Evolutionary conservation across 35 echinoderm and acorn worm species (phyloP), one percentile per base, ranked within the genome.

Genomic region (Hemicentrotus pulcherrimus): DNA sequence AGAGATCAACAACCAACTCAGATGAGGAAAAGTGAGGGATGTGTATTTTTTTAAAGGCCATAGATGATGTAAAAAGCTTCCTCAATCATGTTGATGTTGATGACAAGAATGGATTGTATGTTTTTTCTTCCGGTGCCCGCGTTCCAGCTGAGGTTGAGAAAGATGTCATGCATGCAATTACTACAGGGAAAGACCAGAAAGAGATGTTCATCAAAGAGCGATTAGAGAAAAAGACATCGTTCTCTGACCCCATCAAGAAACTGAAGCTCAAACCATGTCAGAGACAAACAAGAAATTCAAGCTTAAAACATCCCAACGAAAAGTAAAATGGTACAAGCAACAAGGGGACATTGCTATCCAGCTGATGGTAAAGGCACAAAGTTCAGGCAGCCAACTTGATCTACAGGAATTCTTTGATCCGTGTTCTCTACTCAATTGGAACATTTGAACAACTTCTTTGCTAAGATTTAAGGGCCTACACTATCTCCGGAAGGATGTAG

Each of bases 171-270:
- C 86, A 32, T 95, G 97, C 97, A 32, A 94, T 95, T 4, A 32
- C 46, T 33, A 31, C 86, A 55, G 97, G 97, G 46, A 59, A 96
- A 35, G 47, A 96, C 50, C 91, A 65, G 13, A 98, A 97, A 86
- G 61, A 96, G 48, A 32, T 9, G 1, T 97, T 98, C 94, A 97
- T 97, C 87, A 31, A 71, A 48, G 52, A 96, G 14, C 59, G 96
- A 8, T 92, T 98, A 9, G 89, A 94, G 61, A 92, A 94, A 28
- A 19, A 88, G 32, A 18, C 33, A 94, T 15, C 47, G 46, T 97
- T 98, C 88, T 98, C 94, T 94, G 96, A 97, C 14, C 97, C 97
- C 32, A 94, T 98, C 32, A 98, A 97, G 85, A 95, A 58, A 18
- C 94, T 85, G 46, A 98, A 97, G 19, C 94, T 98, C 9, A 94